Evolutionary conservation across 30 jellyfish, hydroid and myxozoan genomes (phyloP).

Genomic region (Aurelia sp.): DNA sequence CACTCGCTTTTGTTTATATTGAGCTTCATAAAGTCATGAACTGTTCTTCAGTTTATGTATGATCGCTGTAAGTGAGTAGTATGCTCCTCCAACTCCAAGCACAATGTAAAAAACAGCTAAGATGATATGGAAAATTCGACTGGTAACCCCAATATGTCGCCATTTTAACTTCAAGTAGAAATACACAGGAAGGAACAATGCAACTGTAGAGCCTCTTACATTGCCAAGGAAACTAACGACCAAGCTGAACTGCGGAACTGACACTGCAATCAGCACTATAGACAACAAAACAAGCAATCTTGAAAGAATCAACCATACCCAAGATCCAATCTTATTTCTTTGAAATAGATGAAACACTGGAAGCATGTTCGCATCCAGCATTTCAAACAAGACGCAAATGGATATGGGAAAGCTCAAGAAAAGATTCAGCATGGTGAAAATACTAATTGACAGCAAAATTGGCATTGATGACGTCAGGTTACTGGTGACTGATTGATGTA

Average conservation of each 20-base stretch:
- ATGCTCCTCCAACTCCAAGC: slow-evolving; percentile 68
- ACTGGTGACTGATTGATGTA: slow-evolving; percentile 52
- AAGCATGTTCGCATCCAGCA: slow-evolving; percentile 56
- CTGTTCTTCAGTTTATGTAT: neutral
- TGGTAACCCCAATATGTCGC: slow-evolving; percentile 18
- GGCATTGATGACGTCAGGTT: slow-evolving; percentile 20
- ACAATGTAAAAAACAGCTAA: slow-evolving; percentile 2
- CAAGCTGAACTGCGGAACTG: slow-evolving; percentile 77
- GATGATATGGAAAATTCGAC: slow-evolving; percentile 22
- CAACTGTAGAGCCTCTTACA: slow-evolving; percentile 64
- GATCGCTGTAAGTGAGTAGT: slow-evolving; percentile 44
- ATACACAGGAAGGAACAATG: slow-evolving; percentile 50
- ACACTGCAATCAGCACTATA: slow-evolving; percentile 50
- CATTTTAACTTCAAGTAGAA: slow-evolving; percentile 52
- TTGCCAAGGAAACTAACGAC: slow-evolving; percentile 76
- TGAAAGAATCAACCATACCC: slow-evolving; percentile 58
- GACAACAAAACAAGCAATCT: slow-evolving; percentile 30
- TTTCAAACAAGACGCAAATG: slow-evolving; percentile 75
- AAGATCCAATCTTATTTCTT: neutral
- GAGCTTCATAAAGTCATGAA: too few species aligned
- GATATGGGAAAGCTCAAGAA: slow-evolving; percentile 48
- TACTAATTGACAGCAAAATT: slow-evolving; percentile 16
- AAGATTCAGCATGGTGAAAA: slow-evolving; percentile 25
- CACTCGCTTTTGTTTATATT: too few species aligned
- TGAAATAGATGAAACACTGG: slow-evolving; percentile 39